Percentiles rank a stretch among this genome's conserved stretches.
These are phyloP conservation scores for Malthinus seriepunctatus DNA, from an alignment of 2,888 invertebrate genomes.

Conservation along the genomic window DNA sequence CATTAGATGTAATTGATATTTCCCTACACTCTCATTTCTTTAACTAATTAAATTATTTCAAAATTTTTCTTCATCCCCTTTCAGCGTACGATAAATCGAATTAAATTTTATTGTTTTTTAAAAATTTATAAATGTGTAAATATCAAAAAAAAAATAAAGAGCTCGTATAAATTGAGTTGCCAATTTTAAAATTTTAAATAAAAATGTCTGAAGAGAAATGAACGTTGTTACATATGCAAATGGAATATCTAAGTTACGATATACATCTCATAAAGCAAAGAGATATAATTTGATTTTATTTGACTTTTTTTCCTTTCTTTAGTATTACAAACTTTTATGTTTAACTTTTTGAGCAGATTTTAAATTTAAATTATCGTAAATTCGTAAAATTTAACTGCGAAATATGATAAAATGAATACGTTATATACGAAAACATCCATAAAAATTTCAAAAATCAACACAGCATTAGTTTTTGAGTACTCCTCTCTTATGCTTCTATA, in stretches of 20 bases:
- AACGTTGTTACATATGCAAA: conserved; percentile 55
- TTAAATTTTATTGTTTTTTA: background rate
- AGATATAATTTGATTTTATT: conserved; percentile 35
- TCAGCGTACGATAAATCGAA: background rate
- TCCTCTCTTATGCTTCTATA: too few species aligned
- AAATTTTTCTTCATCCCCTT: background rate
- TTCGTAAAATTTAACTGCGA: background rate
- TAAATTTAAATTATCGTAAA: conserved; percentile 6
- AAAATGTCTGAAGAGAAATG: conserved; percentile 26
- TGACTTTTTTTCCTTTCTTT: conserved; percentile 31
- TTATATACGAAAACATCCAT: too few species aligned
- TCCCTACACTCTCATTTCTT: conserved; percentile 35
- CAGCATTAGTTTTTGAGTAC: too few species aligned
- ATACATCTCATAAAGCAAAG: conserved; percentile 45
- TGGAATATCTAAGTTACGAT: conserved; percentile 55
- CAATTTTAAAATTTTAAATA: background rate
- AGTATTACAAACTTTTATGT: conserved; percentile 38
- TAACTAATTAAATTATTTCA: conserved; percentile 45
- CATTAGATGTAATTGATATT: conserved; percentile 55
- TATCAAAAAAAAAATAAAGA: too few species aligned
- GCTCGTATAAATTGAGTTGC: background rate
- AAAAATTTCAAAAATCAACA: too few species aligned
- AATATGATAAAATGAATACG: too few species aligned
- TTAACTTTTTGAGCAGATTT: conserved; percentile 23
- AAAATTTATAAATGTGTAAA: too few species aligned